Percentiles rank a stretch among this genome's conserved stretches.
phyloP scores from a whole-genome alignment of 2,888 invertebrate genomes.

The Drosophila mayaguana region DNA sequence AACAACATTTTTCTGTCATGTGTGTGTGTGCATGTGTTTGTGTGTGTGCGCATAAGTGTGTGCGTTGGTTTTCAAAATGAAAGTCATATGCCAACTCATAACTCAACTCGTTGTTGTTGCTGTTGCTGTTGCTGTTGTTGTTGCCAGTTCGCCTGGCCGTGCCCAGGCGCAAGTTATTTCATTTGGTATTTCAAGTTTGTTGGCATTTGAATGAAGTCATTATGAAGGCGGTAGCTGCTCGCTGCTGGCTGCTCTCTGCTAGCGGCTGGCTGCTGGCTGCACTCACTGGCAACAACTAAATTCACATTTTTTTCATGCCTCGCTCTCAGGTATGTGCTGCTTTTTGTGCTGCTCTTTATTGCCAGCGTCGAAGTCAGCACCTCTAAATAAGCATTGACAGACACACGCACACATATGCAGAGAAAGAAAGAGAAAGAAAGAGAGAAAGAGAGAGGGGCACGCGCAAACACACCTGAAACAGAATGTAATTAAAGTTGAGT shows the following conservation, averaged over 20 bases:
- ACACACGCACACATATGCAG: conserved; percentile 8
- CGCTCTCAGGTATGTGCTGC: conserved; percentile 51
- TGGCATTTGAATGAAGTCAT: conserved; percentile 83
- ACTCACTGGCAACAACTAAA: conserved; percentile 68
- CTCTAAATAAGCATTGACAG: conserved; percentile 77
- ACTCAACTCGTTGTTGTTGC: conserved; percentile 63
- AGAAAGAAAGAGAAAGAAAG: background rate
- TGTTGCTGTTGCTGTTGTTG: conserved; percentile 64
- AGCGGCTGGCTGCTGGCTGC: conserved; percentile 30
- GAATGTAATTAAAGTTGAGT: conserved; percentile 80
- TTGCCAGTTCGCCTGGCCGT: conserved; percentile 47
- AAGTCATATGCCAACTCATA: conserved; percentile 81
- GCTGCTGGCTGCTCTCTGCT: conserved; percentile 1
- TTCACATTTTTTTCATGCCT: conserved; percentile 56
- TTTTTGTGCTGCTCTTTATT: conserved; percentile 71
- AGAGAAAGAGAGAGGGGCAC: background rate
- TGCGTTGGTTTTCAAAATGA: conserved; percentile 73
- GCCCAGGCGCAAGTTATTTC: conserved; percentile 76
- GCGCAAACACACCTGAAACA: conserved; percentile 54
- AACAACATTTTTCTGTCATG: conserved; percentile 57
- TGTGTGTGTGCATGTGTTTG: conserved; percentile 10
- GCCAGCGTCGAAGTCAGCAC: conserved; percentile 60
- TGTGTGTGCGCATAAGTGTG: conserved; percentile 28
- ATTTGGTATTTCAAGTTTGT: conserved; percentile 81
- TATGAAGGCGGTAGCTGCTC: conserved; percentile 67